Percentiles rank a stretch among this genome's conserved stretches.
Evolutionary conservation across 2,797 vertebrate species (phyloP).

Genomic region (Bradypus variegatus): DNA sequence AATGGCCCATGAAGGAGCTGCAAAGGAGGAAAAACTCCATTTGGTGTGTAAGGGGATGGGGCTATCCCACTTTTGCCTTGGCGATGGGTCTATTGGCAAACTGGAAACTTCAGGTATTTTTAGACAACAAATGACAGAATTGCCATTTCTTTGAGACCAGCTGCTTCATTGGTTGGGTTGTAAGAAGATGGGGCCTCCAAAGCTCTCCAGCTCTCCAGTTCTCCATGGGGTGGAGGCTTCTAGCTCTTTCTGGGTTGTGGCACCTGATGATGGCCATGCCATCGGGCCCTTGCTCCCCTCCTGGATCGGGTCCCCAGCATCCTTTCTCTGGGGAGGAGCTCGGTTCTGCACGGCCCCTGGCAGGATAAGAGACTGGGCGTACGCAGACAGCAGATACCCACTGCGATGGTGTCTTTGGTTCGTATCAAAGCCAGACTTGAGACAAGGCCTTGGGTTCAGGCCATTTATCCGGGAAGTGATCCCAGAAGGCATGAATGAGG

Average conservation of each 20-base stretch:
- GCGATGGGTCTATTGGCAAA: neutral
- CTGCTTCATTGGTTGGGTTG: neutral
- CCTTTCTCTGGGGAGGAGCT: neutral
- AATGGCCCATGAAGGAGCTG: neutral
- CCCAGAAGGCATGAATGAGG: neutral
- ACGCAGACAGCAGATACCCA: rapidly evolving
- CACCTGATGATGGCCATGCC: rapidly evolving
- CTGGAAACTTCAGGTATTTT: neutral
- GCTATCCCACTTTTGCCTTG: rapidly evolving
- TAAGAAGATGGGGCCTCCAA: neutral
- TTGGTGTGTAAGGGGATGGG: rapidly evolving
- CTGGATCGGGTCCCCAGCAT: rapidly evolving
- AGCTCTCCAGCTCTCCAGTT: neutral
- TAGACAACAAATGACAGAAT: neutral
- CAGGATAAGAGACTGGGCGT: neutral
- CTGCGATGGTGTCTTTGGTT: neutral
- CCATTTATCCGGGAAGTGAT: neutral
- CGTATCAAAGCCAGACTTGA: neutral
- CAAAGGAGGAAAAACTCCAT: neutral
- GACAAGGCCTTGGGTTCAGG: neutral
- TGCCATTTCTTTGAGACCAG: neutral
- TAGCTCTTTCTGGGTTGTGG: neutral
- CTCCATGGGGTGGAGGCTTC: neutral
- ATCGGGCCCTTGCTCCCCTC: neutral
- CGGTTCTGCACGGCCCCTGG: rapidly evolving